A percentile compares a stretch with the other conserved stretches of the same genome.
These are phyloP conservation scores for Chondrosia reniformis DNA, from an alignment of 37 sponge, comb jelly and placozoan species.

Conservation along the genomic window DNA sequence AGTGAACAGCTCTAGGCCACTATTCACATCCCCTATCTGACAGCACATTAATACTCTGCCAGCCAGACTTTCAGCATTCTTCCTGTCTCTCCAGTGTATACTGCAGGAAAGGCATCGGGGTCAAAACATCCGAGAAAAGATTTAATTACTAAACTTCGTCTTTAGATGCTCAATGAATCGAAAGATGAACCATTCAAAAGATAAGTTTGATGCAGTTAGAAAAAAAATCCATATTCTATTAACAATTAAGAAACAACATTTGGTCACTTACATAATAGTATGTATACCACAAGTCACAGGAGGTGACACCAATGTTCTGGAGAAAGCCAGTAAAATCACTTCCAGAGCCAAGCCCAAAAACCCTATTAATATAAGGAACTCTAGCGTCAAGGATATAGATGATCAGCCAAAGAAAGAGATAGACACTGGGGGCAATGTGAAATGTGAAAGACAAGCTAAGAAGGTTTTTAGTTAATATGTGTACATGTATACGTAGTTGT, in stretches of 20 bases:
- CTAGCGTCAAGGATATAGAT: neutral
- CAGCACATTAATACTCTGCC: no score
- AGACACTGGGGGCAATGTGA: neutral
- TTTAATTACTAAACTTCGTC: no score
- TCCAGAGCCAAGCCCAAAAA: conserved; percentile 57
- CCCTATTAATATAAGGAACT: no score
- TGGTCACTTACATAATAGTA: neutral
- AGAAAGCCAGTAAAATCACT: conserved; percentile 69
- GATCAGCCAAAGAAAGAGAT: neutral
- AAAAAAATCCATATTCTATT: neutral
- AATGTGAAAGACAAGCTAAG: neutral
- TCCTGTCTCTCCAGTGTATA: no score
- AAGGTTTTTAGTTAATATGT: neutral
- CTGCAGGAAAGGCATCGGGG: no score
- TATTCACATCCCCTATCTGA: no score
- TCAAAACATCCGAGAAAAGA: no score
- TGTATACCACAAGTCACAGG: conserved; percentile 20
- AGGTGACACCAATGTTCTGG: conserved; percentile 67
- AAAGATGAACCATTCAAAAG: no score
- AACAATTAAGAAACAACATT: neutral
- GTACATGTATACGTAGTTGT: no score
- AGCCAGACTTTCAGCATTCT: no score
- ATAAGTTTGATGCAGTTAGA: conserved; percentile 2
- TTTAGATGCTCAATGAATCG: no score
- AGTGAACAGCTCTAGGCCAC: no score